Conservation (phyloP, 2,113 vertebrate genomes). For the Tyto alba region DNA sequence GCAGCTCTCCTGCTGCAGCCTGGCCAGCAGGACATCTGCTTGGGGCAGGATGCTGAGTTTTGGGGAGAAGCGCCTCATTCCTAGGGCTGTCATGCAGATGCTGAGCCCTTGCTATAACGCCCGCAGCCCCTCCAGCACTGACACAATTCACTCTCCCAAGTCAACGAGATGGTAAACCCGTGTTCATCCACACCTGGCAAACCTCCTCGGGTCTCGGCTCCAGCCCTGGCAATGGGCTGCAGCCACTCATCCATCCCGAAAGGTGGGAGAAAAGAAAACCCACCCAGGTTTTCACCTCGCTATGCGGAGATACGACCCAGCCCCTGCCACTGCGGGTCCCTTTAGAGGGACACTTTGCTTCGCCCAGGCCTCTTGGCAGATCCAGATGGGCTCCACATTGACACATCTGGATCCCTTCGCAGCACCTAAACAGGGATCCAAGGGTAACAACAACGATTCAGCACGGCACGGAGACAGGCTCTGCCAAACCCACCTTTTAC, state of each 20-base stretch:
- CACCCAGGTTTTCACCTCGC: not conserved
- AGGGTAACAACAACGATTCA: not conserved
- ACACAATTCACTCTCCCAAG: not conserved
- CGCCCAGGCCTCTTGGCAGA: not conserved
- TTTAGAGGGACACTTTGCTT: not conserved
- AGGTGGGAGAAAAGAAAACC: not conserved
- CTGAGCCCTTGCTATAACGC: not conserved
- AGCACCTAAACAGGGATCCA: not conserved
- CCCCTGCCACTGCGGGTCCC: not conserved
- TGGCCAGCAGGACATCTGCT: not conserved
- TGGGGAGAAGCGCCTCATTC: not conserved
- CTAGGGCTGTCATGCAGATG: not conserved
- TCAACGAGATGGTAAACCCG: not conserved
- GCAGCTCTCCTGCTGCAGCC: not conserved
- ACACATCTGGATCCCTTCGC: not conserved
- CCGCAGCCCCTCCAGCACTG: too few species aligned
- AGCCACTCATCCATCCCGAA: not conserved
- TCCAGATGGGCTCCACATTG: not conserved
- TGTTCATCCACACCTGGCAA: not conserved
- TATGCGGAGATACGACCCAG: too few species aligned
- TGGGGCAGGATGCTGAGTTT: not conserved
- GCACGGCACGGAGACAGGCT: rapidly evolving
- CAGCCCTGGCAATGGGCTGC: not conserved
- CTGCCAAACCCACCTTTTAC: not conserved
- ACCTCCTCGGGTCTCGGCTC: not conserved